Percentiles rank a stretch among this genome's conserved stretches.
These are phyloP conservation scores for Tympanoctomys barrerae DNA, from an alignment of 2,797 vertebrate species.

Conservation along the genomic window DNA sequence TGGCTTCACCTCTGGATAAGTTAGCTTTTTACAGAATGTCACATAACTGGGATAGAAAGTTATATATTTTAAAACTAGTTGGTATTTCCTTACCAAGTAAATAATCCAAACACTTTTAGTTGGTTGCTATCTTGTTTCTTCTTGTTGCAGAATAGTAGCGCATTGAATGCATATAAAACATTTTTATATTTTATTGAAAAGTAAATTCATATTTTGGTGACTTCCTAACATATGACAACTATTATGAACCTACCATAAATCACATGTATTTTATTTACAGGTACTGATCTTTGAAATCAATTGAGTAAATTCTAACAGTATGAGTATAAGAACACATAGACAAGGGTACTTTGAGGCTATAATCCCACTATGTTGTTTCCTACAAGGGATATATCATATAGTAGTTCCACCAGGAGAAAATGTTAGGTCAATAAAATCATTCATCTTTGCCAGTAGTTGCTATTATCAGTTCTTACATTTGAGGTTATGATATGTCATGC, in stretches of 20 bases:
- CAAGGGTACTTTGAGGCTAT: neutral
- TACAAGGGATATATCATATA: neutral
- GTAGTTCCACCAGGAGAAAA: neutral
- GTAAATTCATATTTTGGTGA: neutral
- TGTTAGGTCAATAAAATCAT: neutral
- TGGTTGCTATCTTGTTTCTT: neutral
- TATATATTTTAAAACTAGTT: neutral
- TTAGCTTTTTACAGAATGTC: neutral
- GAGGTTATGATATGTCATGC: neutral
- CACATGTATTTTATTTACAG: neutral
- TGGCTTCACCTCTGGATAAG: neutral
- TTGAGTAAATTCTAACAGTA: neutral
- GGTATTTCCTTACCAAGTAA: neutral
- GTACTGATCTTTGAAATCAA: neutral
- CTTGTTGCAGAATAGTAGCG: neutral
- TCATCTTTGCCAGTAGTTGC: neutral
- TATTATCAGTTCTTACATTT: neutral
- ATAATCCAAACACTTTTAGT: neutral
- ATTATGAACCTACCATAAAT: neutral
- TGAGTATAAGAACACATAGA: neutral
- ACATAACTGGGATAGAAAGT: neutral
- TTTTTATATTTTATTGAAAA: neutral
- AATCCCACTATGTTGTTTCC: neutral
- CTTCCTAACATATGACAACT: neutral
- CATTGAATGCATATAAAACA: neutral